These are phyloP conservation scores for Gari tellinella DNA, from an alignment of 2,888 invertebrate species.

Conservation along the genomic window DNA sequence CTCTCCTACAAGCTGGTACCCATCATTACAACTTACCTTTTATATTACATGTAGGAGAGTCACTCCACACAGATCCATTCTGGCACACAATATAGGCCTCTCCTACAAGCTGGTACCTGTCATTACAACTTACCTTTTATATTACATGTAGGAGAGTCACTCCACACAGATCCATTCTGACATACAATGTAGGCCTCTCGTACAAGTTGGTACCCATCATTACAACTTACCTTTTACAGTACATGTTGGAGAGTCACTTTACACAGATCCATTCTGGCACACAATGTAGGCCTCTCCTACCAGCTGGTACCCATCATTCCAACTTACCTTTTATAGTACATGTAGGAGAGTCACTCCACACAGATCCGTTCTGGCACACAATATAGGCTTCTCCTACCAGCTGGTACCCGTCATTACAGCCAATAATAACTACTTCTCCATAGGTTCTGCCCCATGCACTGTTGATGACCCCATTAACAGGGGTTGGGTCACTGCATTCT, in stretches of 20 bases:
- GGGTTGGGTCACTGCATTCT: conserved; percentile 20
- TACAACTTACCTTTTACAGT: conserved; percentile 7
- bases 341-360: conserved; percentile 20
- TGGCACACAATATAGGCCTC: conserved; percentile 13
- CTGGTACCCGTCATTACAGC: conserved; percentile 9
- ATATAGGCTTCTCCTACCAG: background rate
- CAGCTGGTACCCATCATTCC: no score
- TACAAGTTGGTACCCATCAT: conserved; percentile 3
- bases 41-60: conserved; percentile 7
- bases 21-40: conserved; percentile 17
- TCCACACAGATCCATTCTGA: conserved; percentile 6
- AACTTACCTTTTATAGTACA: conserved; percentile 31
- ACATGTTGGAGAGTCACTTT: no score
- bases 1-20: conserved; percentile 15
- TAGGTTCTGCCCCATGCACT: conserved; percentile 8
- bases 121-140: conserved; percentile 17
- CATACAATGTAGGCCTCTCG: conserved; percentile 6
- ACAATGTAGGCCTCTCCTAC: no score
- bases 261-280: no score
- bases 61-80: conserved; percentile 7
- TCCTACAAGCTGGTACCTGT: conserved; percentile 4
- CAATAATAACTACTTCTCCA: conserved; percentile 1
- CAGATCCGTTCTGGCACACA: conserved; percentile 9
- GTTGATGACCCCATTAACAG: background rate
- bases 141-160: conserved; percentile 5